phyloP scores from a whole-genome alignment of 2,113 vertebrate genomes.

The Oriolus oriolus region DNA sequence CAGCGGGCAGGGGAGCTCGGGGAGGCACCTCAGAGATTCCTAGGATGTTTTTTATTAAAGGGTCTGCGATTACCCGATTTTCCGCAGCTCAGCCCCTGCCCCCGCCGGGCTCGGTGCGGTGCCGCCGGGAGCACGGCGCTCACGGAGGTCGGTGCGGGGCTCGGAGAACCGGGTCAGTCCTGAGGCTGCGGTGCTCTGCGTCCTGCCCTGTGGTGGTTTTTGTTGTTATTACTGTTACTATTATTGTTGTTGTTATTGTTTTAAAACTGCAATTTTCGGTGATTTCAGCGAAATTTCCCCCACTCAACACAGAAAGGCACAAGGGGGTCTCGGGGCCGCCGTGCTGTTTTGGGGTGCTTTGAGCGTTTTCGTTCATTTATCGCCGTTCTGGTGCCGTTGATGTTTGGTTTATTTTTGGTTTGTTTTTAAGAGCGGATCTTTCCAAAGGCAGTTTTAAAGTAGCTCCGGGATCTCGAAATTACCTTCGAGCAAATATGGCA shows the following conservation, averaged over 20 bases:
- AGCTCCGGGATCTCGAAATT: background rate
- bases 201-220: background rate
- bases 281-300: background rate
- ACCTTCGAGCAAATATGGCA: background rate
- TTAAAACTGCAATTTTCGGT: background rate
- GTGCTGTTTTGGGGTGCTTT: background rate
- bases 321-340: background rate
- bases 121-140: background rate
- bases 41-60: rapidly evolving
- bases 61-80: background rate
- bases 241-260: background rate
- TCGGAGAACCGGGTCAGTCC: background rate
- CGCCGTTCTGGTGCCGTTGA: background rate
- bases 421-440: background rate
- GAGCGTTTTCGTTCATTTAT: background rate
- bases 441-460: background rate
- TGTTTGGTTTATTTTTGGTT: background rate
- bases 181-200: background rate
- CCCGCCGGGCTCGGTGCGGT: background rate
- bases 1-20: background rate
- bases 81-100: background rate
- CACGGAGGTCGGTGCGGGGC: no score
- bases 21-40: background rate
- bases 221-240: background rate
- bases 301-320: background rate